Conservation (phyloP, 1,140 invertebrate genomes). For the Halictus rubicundus region DNA sequence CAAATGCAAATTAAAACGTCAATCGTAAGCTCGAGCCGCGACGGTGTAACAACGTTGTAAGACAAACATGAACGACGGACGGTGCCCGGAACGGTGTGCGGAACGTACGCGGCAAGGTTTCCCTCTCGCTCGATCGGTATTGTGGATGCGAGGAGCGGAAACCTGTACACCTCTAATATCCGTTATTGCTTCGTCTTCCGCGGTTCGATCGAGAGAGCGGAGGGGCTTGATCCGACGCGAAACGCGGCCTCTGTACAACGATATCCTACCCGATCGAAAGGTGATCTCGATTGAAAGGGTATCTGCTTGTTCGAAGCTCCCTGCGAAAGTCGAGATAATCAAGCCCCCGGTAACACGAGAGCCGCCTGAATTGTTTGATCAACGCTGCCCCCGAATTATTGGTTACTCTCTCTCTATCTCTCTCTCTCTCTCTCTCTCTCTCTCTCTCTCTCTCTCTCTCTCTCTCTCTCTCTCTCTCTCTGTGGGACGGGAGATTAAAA, state of each 20-base stretch:
- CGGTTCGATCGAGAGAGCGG: background rate
- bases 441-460: no score
- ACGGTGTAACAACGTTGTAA: background rate
- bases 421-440: no score
- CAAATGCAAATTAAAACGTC: conserved; percentile 1
- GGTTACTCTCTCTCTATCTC: no score
- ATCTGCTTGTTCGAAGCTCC: conserved; percentile 40
- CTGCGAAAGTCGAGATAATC: conserved; percentile 40
- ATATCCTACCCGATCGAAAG: conserved; percentile 46
- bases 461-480: no score
- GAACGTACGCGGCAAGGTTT: no score
- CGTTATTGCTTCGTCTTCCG: background rate
- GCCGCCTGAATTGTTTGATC: conserved; percentile 52
- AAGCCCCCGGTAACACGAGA: conserved; percentile 26
- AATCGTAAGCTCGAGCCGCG: background rate
- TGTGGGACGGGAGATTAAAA: no score
- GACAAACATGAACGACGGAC: background rate
- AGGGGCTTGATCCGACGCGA: background rate
- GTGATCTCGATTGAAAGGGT: conserved; percentile 34
- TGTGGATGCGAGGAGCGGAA: no score
- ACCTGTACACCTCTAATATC: no score
- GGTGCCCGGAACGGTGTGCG: no score
- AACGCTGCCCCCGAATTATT: background rate
- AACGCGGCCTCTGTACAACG: background rate
- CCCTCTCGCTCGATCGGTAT: no score